These are phyloP conservation scores for Megalonaias nervosa DNA, from an alignment of 1,140 invertebrate genomes.

Conservation along the genomic window DNA sequence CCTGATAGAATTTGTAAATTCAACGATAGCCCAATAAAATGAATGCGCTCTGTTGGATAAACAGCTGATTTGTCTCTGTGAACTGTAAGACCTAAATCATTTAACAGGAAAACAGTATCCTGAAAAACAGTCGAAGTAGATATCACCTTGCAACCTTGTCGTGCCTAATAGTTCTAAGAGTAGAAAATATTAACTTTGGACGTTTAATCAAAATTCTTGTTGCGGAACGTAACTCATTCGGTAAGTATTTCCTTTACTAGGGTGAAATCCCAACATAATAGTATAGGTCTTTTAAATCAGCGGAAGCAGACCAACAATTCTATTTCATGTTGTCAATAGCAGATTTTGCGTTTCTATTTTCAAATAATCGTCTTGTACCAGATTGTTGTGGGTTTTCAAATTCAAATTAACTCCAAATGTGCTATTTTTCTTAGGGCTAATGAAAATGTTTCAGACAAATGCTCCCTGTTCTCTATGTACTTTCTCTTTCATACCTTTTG, in stretches of 20 bases:
- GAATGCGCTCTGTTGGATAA: background rate
- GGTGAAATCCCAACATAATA: conserved; percentile 3
- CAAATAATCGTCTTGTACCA: conserved; percentile 16
- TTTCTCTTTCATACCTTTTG: conserved; percentile 6
- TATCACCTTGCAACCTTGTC: background rate
- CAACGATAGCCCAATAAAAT: background rate
- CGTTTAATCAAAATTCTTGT: conserved; percentile 12
- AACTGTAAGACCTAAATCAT: background rate
- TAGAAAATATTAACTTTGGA: conserved; percentile 11
- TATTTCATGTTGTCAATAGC: background rate
- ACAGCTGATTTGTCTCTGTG: background rate
- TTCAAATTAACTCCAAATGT: conserved; percentile 12
- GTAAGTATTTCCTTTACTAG: conserved; percentile 15
- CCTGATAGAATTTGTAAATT: background rate
- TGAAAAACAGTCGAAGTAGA: background rate
- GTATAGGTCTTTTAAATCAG: conserved; percentile 16
- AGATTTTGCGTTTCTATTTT: conserved; percentile 16
- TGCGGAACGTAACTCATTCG: conserved; percentile 9
- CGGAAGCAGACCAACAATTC: conserved; percentile 9
- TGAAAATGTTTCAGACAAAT: conserved; percentile 18
- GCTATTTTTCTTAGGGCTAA: conserved; percentile 10
- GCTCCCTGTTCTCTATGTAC: conserved; percentile 2
- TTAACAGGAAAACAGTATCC: background rate
- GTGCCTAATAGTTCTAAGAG: background rate
- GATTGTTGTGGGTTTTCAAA: conserved; percentile 1